Conservation (phyloP, 2,113 vertebrate species). For the Laticauda laticaudata region DNA sequence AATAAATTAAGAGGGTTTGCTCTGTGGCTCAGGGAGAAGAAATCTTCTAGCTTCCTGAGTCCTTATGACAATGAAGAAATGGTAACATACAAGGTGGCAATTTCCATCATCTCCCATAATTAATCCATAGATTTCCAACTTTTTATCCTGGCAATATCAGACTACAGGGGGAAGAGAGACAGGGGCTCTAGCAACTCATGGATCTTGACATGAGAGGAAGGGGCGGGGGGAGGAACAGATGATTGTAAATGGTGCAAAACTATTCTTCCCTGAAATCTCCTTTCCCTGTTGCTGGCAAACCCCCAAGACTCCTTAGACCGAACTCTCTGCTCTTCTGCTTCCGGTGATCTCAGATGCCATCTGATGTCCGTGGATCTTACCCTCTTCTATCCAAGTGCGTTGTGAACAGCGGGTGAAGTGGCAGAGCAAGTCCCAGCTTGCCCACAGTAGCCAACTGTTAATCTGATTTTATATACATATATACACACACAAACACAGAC, state of each 20-base stretch:
- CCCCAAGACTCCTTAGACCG: background rate
- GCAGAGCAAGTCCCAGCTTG: slow-evolving; percentile 10
- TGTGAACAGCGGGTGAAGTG: background rate
- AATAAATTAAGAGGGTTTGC: background rate
- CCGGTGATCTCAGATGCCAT: slow-evolving; percentile 1
- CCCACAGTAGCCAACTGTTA: slow-evolving; percentile 7
- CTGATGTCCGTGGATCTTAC: slow-evolving; percentile 22
- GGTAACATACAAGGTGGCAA: background rate
- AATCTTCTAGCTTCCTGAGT: slow-evolving; percentile 12
- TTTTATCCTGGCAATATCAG: slow-evolving; percentile 20
- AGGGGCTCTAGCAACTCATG: background rate
- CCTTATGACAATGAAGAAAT: background rate
- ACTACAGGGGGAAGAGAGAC: background rate
- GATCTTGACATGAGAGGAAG: slow-evolving; percentile 11
- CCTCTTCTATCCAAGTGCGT: slow-evolving; percentile 31
- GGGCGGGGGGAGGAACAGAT: background rate
- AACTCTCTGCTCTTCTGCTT: background rate
- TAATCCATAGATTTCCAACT: slow-evolving; percentile 9
- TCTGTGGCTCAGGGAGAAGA: background rate
- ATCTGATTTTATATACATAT: slow-evolving; percentile 21
- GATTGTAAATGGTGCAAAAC: background rate
- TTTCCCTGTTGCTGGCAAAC: slow-evolving; percentile 37
- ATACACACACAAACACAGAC: background rate
- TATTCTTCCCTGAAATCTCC: slow-evolving; percentile 17
- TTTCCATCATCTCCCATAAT: background rate